Conservation (phyloP, 2,113 vertebrate genomes). For the Papio anubis region DNA sequence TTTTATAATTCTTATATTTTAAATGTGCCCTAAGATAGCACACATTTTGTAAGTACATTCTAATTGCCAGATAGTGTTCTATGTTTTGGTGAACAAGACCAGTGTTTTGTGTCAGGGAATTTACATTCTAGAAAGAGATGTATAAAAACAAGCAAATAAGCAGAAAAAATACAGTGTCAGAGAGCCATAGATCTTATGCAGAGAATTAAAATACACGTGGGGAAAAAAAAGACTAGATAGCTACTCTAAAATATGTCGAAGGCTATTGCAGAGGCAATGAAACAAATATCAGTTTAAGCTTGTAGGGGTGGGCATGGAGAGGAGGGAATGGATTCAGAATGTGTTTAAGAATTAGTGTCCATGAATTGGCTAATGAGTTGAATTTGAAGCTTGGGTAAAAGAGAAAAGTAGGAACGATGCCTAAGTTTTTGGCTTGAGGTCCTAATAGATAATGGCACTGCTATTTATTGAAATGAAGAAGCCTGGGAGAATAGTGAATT, state of each 20-base stretch:
- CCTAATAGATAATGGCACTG: not conserved
- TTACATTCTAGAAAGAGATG: not conserved
- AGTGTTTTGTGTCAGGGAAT: not conserved
- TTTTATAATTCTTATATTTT: too few species aligned
- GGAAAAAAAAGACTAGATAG: not conserved
- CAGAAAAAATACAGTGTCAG: not conserved
- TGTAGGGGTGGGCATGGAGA: not conserved
- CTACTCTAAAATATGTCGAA: not conserved
- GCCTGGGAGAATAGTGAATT: not conserved
- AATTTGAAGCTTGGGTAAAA: not conserved
- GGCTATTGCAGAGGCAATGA: not conserved
- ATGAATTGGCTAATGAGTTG: not conserved
- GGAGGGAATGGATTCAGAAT: not conserved
- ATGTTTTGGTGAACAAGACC: not conserved
- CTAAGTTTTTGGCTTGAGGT: not conserved
- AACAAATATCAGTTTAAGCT: not conserved
- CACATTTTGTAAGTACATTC: conserved; percentile 10
- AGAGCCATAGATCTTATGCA: not conserved
- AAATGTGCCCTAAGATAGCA: not conserved
- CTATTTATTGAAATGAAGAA: not conserved
- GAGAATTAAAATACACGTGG: not conserved
- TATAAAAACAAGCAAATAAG: not conserved
- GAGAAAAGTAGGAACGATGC: not conserved
- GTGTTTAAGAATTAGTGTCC: not conserved
- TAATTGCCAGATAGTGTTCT: not conserved